Conservation (phyloP, 2,797 vertebrate species). For the Selene dorsalis region DNA sequence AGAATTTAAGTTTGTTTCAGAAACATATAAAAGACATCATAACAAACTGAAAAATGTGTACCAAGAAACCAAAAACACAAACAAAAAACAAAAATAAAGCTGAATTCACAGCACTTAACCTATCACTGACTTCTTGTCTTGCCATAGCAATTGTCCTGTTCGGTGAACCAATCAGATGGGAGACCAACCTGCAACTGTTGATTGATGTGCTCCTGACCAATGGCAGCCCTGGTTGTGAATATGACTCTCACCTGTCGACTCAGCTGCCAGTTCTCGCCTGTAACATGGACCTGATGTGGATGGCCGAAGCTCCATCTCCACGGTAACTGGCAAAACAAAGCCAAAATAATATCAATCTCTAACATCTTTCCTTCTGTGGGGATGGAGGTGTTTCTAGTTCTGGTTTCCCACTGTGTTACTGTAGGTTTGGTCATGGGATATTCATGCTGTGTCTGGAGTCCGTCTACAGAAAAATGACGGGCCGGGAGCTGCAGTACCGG, state of each 20-base stretch:
- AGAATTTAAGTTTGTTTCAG: too few species aligned
- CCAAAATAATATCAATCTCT: background rate
- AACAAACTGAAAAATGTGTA: too few species aligned
- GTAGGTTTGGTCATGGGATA: conserved; percentile 88
- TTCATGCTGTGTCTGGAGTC: conserved; percentile 93
- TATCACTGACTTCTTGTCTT: conserved; percentile 16
- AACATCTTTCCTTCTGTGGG: background rate
- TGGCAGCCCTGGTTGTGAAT: conserved; percentile 83
- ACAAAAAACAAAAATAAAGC: too few species aligned
- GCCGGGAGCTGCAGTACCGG: conserved; percentile 88
- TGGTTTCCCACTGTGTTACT: conserved; percentile 15
- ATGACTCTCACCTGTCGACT: conserved; percentile 67
- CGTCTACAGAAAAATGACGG: conserved; percentile 91
- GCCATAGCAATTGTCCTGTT: conserved; percentile 88
- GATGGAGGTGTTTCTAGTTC: background rate
- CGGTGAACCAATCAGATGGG: conserved; percentile 92
- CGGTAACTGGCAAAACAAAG: conserved; percentile 74
- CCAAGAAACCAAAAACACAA: too few species aligned
- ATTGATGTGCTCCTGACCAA: conserved; percentile 90
- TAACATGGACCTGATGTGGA: conserved; percentile 93
- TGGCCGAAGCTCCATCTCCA: conserved; percentile 90
- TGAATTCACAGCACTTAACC: background rate
- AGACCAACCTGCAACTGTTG: conserved; percentile 91
- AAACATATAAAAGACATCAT: too few species aligned
- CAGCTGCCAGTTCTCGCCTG: conserved; percentile 92